Evolutionary conservation across 2,113 vertebrate species (phyloP).

Genomic region (Ginglymostoma cirratum): DNA sequence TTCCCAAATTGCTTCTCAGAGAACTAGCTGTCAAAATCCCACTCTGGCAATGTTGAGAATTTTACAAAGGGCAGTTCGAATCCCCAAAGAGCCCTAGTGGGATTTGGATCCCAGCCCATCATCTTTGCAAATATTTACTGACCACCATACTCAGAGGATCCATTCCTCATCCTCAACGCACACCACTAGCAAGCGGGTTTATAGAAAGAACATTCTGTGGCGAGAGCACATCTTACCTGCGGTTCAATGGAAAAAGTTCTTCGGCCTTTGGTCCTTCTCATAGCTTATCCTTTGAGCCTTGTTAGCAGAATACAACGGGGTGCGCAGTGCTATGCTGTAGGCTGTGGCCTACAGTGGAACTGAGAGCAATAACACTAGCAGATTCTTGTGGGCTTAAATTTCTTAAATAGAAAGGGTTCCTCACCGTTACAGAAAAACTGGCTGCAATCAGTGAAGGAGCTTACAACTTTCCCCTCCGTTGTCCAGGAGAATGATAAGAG

Average conservation of each 20-base stretch:
- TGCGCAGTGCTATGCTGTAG: neutral
- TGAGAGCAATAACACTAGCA: neutral
- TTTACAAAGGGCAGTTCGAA: neutral
- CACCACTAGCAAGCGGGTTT: neutral
- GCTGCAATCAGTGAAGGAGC: neutral
- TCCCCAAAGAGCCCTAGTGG: neutral
- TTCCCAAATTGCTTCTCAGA: too few relatives aligned
- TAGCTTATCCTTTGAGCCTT: rapidly evolving
- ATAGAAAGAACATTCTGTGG: neutral
- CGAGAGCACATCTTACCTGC: neutral
- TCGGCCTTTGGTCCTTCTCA: rapidly evolving
- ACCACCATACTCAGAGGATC: too few relatives aligned
- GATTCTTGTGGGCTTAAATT: neutral
- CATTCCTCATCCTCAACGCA: neutral
- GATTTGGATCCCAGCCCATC: neutral
- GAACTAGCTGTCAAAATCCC: neutral
- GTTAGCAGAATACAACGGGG: neutral
- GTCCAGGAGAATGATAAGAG: neutral
- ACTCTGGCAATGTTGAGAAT: neutral
- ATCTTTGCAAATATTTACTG: too few relatives aligned
- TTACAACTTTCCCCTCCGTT: neutral
- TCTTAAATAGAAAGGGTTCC: neutral
- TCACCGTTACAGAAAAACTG: neutral
- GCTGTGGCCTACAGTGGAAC: neutral
- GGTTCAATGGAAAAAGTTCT: neutral